Evolutionary conservation across 2,797 vertebrate species (phyloP), one percentile per base, ranked within the genome.

Genomic region (Phataginus tricuspis): DNA sequence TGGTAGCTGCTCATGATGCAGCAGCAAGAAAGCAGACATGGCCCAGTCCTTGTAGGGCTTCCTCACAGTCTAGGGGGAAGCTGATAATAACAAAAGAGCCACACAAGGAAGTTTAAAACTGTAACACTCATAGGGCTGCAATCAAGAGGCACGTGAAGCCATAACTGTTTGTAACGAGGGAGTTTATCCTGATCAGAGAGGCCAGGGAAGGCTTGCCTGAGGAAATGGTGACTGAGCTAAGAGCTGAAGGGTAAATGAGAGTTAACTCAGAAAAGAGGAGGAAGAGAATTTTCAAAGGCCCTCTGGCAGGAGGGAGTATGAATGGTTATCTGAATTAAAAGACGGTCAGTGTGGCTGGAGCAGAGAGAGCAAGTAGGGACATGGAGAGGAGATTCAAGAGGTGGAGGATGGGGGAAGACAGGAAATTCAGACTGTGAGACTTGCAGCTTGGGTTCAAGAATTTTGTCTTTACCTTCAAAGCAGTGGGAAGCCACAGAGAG

Each of bases 401-500:
- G n/a, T 66, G 0, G 21, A 1, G 42, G 15, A 4, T 59, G 27
- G 11, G 31, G 51, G 37, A 45, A 45, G n/a, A 29, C 7, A 59
- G 18, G 49, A 42, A 51, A 59, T 69, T 75, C 55, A 53, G 69
- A 89, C 19, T 61, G 3, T 39, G 19, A 39, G 69, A 59, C 80
- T 71, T 63, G 16, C 25, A 63, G 61, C 27, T 45, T 84, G 74
- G 18, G 34, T 55, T 80, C 39, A 53, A 92, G 72, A 74, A 49
- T 95, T 79, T 79, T 94, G 29, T 61, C 64, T 89, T 74, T 66
- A 51, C 92, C 82, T 77, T 89, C 49, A 71, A n/a, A 93, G 63
- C 19, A 49, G 8, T 29, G 42, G 66, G 75, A 84, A 95, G 75
- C 55, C 69, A 79, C 61, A 45, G 86, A 51, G 37, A 79, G 71